Evolutionary conservation across 2,888 invertebrate genomes (phyloP).

Genomic region (Ichneumoninae sp.): DNA sequence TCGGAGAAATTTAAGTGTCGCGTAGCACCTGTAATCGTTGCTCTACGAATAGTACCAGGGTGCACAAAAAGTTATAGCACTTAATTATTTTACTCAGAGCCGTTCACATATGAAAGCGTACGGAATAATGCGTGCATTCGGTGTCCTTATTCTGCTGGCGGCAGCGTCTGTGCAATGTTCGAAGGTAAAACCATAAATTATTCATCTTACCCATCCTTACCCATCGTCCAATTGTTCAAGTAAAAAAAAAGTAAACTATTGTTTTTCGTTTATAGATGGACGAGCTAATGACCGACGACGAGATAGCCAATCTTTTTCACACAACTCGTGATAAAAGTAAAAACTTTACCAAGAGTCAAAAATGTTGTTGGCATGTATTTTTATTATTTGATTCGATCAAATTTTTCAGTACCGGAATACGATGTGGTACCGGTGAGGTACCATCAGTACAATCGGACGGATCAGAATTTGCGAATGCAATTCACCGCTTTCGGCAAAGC

Average conservation of each 20-base stretch:
- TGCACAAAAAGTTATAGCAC: no score
- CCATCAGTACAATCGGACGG: background rate
- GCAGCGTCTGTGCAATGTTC: background rate
- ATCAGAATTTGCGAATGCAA: background rate
- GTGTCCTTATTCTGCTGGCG: background rate
- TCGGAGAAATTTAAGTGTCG: no score
- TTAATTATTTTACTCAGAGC: no score
- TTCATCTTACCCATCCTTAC: no score
- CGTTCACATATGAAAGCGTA: background rate
- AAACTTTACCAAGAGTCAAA: background rate
- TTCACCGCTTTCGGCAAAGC: background rate
- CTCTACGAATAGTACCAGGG: no score
- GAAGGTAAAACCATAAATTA: background rate
- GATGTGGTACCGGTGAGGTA: background rate
- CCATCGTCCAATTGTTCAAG: no score
- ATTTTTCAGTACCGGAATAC: slow-evolving; percentile 19
- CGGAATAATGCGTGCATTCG: background rate
- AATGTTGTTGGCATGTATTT: background rate
- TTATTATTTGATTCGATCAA: background rate
- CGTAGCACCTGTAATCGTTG: no score
- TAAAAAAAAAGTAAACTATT: background rate
- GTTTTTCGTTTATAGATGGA: background rate
- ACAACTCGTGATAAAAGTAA: background rate
- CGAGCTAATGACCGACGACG: background rate
- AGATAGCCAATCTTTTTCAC: background rate